phyloP scores from a whole-genome alignment of 1,140 invertebrate species.

The Caenorhabditis tropicalis region DNA sequence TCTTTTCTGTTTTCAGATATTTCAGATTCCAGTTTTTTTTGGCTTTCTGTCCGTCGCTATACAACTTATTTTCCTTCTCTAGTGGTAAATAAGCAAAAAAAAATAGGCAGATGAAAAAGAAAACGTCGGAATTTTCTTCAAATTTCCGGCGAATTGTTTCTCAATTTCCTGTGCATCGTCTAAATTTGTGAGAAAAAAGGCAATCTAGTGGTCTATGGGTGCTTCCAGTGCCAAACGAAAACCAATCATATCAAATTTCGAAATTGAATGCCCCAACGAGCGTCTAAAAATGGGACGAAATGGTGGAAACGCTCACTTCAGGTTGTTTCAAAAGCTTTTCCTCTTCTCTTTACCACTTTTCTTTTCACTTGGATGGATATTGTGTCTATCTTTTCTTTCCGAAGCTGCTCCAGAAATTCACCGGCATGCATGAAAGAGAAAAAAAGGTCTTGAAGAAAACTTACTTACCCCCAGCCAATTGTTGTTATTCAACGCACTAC shows the following conservation, averaged over 20 bases:
- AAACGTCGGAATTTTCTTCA: not conserved
- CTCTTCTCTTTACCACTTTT: not conserved
- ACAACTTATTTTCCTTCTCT: not conserved
- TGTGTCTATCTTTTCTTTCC: not conserved
- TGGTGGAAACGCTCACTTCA: slow-evolving; percentile 27
- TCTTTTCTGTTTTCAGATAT: not conserved
- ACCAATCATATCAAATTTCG: slow-evolving; percentile 45
- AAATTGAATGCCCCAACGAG: slow-evolving; percentile 7
- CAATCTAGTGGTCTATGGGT: not conserved
- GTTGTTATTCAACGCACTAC: slow-evolving; percentile 37
- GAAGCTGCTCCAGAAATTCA: not conserved
- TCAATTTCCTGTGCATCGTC: slow-evolving; percentile 10
- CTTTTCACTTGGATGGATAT: slow-evolving; percentile 8
- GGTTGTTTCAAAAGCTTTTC: not conserved
- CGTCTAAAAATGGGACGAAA: not conserved
- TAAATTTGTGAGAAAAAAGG: slow-evolving; percentile 33
- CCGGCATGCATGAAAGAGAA: not conserved
- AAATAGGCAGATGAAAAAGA: not conserved
- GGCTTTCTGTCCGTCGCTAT: not conserved
- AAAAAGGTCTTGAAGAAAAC: slow-evolving; percentile 39
- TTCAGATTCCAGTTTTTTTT: not conserved
- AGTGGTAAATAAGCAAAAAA: not conserved
- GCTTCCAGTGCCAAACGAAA: not conserved
- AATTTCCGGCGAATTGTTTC: slow-evolving; percentile 39
- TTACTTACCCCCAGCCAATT: slow-evolving; percentile 41